Base-by-base conservation (phyloP, 2,888 invertebrate species). In the Caenorhabditis zanzibari region DNA sequence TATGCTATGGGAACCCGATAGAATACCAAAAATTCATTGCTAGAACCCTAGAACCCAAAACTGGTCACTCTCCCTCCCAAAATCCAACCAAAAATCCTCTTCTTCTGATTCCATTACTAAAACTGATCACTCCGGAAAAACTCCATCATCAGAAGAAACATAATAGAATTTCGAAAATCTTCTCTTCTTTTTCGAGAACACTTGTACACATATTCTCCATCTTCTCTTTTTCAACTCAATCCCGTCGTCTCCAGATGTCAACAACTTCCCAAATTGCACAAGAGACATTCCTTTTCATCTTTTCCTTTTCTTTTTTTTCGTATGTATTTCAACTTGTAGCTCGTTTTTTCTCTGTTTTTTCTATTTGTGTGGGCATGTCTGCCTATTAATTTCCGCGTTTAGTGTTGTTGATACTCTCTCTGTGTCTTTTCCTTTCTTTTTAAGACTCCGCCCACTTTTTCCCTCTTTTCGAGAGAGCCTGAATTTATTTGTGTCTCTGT, bases 351-450 rank as follows among this genome's bases (percentile, higher is more conserved):
- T 41, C 24, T 5, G 24, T 26, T 35, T 44, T 72, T 72, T 44
- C 47, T 38, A 44, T 22, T 32, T 47, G 41, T 19, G 47, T 72
- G 58, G 44, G 32, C 47, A 10, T 72, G 44, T 59, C 22, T 71
- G 63, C 63, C 77, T 69, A 71, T 77, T 77, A 77, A 77, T 77
- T 77, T 77, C 77, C 77, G 77, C 52, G 77, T 76, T 69, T 68
- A 41, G 59, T 49, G 68, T 66, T 49, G 68, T 66, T 76, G 66
- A 76, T 68, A 68, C 76, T 22, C 61, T n/a, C 52, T 22, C 24
- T n/a, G 10, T 44, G n/a, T 28, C n/a, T 47, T n/a, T n/a, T n/a
- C n/a, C n/a, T 16, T 28, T 44, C 56, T 69, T 54, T 68, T 54
- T 35, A 41, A 41, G 26, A 10, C 71, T 32, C 41, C 24, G 56